phyloP scores from a whole-genome alignment of 2,113 vertebrate genomes.

The Australoheros scitulus region DNA sequence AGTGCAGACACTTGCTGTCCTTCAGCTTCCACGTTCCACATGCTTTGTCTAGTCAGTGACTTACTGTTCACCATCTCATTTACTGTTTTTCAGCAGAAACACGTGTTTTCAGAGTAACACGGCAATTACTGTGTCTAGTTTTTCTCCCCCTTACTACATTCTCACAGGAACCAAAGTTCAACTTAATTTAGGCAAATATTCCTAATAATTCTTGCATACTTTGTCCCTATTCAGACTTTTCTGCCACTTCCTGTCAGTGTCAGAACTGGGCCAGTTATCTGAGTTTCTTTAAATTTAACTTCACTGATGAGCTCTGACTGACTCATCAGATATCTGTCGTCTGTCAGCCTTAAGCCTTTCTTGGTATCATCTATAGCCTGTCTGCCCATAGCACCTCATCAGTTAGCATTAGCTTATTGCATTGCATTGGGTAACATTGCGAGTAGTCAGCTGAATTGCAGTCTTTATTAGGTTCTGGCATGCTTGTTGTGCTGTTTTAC shows the following conservation, averaged over 20 bases:
- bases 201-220: not conserved
- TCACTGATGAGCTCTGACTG: not conserved
- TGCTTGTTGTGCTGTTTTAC: constrained; percentile 53
- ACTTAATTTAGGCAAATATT: not conserved
- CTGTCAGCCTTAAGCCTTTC: not conserved
- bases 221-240: not conserved
- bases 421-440: constrained; percentile 12
- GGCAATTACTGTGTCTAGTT: too few species aligned
- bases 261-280: not conserved
- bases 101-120: not conserved
- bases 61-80: not conserved
- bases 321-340: not conserved
- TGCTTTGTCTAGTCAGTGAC: too few species aligned
- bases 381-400: not conserved
- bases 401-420: constrained; percentile 55
- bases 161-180: not conserved
- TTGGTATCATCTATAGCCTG: not conserved
- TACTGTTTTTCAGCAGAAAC: not conserved
- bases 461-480: constrained; percentile 27
- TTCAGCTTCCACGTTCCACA: too few species aligned
- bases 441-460: constrained; percentile 24
- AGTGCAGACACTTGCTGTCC: not conserved
- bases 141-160: not conserved
- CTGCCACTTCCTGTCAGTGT: not conserved
- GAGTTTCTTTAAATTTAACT: not conserved